phyloP scores from a whole-genome alignment of 2,113 vertebrate genomes.

The Cichladusa arquata region DNA sequence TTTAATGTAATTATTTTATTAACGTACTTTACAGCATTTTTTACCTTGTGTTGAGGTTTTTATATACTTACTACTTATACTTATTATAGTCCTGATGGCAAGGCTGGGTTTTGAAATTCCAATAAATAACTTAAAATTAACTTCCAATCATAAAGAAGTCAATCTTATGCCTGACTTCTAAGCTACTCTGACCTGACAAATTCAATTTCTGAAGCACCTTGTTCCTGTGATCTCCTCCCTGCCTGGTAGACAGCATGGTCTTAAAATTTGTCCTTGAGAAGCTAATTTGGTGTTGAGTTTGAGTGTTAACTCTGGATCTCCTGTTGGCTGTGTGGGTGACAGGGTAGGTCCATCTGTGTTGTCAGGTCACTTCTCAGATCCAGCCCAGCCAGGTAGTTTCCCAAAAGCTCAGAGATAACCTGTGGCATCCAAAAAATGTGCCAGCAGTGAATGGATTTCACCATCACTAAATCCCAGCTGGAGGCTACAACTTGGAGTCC shows the following conservation, averaged over 20 bases:
- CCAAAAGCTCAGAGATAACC: neutral
- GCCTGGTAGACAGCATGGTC: neutral
- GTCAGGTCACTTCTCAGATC: neutral
- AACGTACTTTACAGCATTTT: neutral
- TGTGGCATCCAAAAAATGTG: neutral
- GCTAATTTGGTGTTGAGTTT: neutral
- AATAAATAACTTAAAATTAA: neutral
- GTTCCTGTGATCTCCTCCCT: neutral
- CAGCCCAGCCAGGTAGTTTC: neutral
- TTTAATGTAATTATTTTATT: constrained; percentile 13
- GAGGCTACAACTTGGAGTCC: neutral
- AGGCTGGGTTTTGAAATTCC: neutral
- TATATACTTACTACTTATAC: neutral
- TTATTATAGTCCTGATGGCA: neutral
- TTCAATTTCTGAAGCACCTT: neutral
- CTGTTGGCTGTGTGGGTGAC: neutral
- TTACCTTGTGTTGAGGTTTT: neutral
- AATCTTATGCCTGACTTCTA: neutral
- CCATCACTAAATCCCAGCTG: neutral
- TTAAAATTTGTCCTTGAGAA: neutral
- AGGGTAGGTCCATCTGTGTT: neutral
- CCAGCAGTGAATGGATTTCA: neutral
- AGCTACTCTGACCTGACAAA: neutral
- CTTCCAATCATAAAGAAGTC: neutral
- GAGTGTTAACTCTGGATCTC: neutral